phyloP scores from a whole-genome alignment of 2,888 invertebrate genomes.

The Cantharis nigra region DNA sequence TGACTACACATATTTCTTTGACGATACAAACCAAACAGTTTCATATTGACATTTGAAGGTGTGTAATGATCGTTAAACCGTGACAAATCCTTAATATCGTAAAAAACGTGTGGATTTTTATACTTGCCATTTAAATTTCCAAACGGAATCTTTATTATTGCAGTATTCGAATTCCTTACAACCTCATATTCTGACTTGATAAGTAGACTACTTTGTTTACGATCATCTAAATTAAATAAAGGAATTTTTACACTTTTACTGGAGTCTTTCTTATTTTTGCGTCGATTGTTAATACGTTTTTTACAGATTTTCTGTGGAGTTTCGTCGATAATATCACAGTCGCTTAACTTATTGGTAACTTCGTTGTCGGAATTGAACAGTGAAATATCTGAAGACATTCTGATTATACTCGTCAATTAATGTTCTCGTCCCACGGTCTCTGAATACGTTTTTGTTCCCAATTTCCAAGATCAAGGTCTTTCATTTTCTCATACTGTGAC shows the following conservation, averaged over 20 bases:
- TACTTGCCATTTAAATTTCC: neutral
- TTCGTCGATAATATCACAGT: slow-evolving; percentile 12
- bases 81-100: slow-evolving; percentile 8
- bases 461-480: slow-evolving; percentile 74
- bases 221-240: neutral
- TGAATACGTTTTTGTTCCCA: slow-evolving; percentile 88
- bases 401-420: neutral
- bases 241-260: neutral
- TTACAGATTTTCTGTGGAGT: slow-evolving; percentile 14
- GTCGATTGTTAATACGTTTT: neutral
- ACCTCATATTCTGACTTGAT: neutral
- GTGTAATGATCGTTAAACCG: slow-evolving; percentile 1
- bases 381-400: neutral
- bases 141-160: neutral
- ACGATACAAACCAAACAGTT: slow-evolving; percentile 11
- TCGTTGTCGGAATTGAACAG: neutral
- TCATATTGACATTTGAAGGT: slow-evolving; percentile 9
- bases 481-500: slow-evolving; percentile 72
- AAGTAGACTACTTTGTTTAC: neutral
- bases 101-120: slow-evolving; percentile 14
- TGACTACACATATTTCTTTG: neutral
- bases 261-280: neutral
- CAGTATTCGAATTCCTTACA: neutral
- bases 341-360: neutral
- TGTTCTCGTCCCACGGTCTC: slow-evolving; percentile 80